Percentiles rank a stretch among this genome's conserved stretches.
phyloP scores from a whole-genome alignment of 2,797 vertebrate species.

The Melanotaenia boesemani region DNA sequence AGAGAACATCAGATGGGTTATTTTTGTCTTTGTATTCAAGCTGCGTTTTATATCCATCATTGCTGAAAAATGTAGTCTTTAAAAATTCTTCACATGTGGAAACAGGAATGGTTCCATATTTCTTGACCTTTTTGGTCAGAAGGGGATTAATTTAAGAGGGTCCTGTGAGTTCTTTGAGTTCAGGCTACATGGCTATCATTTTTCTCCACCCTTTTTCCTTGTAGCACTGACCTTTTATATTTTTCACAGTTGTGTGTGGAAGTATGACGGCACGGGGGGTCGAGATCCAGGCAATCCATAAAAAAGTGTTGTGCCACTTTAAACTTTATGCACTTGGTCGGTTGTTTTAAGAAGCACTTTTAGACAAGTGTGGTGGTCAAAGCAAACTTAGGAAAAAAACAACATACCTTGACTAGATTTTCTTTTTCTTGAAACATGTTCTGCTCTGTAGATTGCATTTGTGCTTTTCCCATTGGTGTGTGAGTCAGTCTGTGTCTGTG shows the following conservation, averaged over 20 bases:
- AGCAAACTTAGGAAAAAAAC: slow-evolving; percentile 16
- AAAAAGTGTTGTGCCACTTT: slow-evolving; percentile 35
- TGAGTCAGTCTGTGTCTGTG: slow-evolving; percentile 27
- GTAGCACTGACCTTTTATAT: slow-evolving; percentile 33
- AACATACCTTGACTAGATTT: slow-evolving; percentile 12
- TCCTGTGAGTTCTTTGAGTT: neutral
- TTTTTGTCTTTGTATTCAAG: neutral
- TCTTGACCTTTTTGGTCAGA: neutral
- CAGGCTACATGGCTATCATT: neutral
- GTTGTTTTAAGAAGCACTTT: slow-evolving; percentile 29
- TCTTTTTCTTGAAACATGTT: slow-evolving; percentile 27
- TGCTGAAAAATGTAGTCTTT: slow-evolving; percentile 3
- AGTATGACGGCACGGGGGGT: neutral
- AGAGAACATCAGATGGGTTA: neutral
- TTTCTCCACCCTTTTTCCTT: slow-evolving; percentile 5
- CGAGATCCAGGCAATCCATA: neutral
- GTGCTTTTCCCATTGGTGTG: slow-evolving; percentile 29
- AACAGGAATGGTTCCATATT: neutral
- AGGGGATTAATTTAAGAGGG: slow-evolving; percentile 3
- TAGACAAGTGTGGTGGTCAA: slow-evolving; percentile 27
- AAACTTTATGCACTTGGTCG: slow-evolving; percentile 31
- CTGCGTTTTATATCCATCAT: neutral
- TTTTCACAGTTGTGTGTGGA: slow-evolving; percentile 28
- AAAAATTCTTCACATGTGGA: neutral
- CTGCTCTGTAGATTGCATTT: slow-evolving; percentile 32